Evolutionary conservation across 2,888 invertebrate species (phyloP).

Genomic region (Dolichomitus sp.): DNA sequence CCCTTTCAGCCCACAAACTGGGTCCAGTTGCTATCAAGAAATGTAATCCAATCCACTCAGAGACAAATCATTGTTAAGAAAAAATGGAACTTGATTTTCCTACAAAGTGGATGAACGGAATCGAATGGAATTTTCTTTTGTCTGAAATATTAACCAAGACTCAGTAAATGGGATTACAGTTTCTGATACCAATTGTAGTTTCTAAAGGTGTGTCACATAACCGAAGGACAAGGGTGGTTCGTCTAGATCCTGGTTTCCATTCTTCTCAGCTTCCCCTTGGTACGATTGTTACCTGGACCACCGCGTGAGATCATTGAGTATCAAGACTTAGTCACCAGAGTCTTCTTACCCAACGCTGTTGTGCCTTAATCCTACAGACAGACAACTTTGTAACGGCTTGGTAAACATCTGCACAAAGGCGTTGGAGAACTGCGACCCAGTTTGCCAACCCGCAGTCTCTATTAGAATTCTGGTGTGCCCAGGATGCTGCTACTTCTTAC

Average conservation of each 20-base stretch:
- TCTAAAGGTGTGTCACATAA: no score
- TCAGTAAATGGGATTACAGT: no score
- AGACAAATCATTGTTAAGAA: no score
- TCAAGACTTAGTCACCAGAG: conserved; percentile 19
- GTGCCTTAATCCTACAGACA: conserved; percentile 61
- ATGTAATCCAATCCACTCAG: no score
- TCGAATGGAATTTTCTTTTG: no score
- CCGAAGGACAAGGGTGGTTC: not conserved
- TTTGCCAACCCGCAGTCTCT: conserved; percentile 57
- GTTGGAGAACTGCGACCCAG: conserved; percentile 64
- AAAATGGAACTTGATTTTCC: no score
- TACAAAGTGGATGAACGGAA: no score
- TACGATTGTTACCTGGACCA: not conserved
- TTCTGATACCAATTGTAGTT: no score
- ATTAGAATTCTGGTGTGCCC: conserved; percentile 65
- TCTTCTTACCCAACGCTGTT: conserved; percentile 57
- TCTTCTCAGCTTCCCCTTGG: not conserved
- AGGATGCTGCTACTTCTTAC: conserved; percentile 42
- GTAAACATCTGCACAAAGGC: conserved; percentile 64
- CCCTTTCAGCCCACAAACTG: no score
- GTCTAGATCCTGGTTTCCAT: conserved; percentile 3
- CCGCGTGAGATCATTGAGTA: conserved; percentile 6
- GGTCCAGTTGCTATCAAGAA: no score
- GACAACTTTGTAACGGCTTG: conserved; percentile 39
- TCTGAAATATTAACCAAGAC: no score